Percentiles rank a stretch among this genome's conserved stretches.
Evolutionary conservation across 2,888 invertebrate species (phyloP).

Genomic region (Protodeltote pygarga): DNA sequence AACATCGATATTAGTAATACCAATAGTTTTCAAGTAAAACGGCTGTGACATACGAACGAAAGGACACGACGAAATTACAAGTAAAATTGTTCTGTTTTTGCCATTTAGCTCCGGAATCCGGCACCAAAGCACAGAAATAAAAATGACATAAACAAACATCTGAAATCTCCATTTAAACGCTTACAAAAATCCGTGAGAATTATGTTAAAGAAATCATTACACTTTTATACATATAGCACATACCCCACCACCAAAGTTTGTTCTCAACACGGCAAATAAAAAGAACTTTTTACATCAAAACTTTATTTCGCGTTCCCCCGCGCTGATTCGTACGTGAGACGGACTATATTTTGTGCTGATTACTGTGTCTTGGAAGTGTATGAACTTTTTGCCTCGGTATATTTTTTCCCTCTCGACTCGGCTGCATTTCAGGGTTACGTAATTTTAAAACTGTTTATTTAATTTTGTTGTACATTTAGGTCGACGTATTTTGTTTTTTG

Average conservation of each 20-base stretch:
- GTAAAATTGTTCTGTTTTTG: too few species aligned
- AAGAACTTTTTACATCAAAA: conserved; percentile 87
- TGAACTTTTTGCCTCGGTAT: conserved; percentile 41
- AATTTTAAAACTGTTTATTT: conserved; percentile 43
- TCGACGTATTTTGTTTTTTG: conserved; percentile 26
- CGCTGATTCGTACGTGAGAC: conserved; percentile 82
- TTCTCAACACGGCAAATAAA: conserved; percentile 77
- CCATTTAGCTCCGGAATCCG: too few species aligned
- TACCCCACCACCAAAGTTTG: conserved; percentile 57
- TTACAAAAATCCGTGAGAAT: conserved; percentile 38
- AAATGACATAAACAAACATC: conserved; percentile 10
- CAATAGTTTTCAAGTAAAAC: too few species aligned
- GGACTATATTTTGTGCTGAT: conserved; percentile 79
- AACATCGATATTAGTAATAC: too few species aligned
- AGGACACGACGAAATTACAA: too few species aligned
- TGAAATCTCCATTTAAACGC: conserved; percentile 25
- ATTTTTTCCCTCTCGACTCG: conserved; percentile 29
- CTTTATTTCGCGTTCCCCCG: conserved; percentile 75
- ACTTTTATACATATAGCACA: conserved; percentile 52
- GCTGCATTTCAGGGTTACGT: conserved; percentile 43
- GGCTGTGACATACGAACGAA: too few species aligned
- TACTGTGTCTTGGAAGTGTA: conserved; percentile 65
- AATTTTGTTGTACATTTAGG: conserved; percentile 24
- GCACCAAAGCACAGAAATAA: conserved; percentile 9
- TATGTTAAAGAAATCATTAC: conserved; percentile 49